Evolutionary conservation across 2,113 vertebrate species (phyloP).

Genomic region (Apistogramma diplotaenia): DNA sequence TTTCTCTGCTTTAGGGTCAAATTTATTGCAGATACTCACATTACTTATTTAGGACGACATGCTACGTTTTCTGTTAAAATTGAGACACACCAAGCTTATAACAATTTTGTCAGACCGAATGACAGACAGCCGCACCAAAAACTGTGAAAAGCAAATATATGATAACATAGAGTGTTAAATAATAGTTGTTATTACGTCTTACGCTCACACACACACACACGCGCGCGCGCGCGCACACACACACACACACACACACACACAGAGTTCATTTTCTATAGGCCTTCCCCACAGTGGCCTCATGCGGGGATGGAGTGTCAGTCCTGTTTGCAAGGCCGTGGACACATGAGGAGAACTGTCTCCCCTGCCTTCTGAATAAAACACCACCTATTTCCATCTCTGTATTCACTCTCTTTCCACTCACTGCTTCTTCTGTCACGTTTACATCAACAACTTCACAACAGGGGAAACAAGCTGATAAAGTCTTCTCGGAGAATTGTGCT

Average conservation of each 20-base stretch:
- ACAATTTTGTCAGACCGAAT: neutral
- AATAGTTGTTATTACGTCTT: neutral
- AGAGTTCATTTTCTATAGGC: neutral
- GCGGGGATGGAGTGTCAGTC: constrained; percentile 10
- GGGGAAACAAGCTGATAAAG: neutral
- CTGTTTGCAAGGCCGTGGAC: constrained; percentile 20
- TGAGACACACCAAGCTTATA: too few species aligned
- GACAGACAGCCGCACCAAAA: neutral
- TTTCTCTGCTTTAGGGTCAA: neutral
- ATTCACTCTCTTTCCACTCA: neutral
- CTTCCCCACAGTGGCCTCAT: constrained; percentile 22
- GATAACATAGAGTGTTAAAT: neutral
- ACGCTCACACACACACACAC: neutral
- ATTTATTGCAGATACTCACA: neutral
- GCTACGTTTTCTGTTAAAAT: too few species aligned
- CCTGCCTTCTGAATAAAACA: constrained; percentile 30
- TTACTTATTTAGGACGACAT: neutral
- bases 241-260: neutral
- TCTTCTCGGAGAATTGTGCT: neutral
- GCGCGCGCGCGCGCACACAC: neutral
- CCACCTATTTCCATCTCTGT: neutral
- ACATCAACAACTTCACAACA: neutral
- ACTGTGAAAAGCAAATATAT: neutral
- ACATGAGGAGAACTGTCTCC: constrained; percentile 12
- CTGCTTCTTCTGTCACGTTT: neutral